Conservation (phyloP, 2,888 invertebrate genomes). For the Thecophora atra region DNA sequence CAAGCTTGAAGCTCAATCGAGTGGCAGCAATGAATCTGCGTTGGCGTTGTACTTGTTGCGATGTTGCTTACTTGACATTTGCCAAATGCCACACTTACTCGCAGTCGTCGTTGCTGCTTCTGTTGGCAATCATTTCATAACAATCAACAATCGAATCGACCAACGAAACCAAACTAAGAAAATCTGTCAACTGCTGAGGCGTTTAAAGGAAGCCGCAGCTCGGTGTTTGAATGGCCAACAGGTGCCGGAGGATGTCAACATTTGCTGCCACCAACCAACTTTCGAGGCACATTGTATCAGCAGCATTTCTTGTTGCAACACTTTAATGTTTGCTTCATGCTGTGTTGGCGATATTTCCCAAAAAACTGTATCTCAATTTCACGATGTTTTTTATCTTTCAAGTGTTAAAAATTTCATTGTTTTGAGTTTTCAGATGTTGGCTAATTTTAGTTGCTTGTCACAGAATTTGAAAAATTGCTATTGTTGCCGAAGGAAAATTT, state of each 20-base stretch:
- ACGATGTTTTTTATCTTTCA: not conserved
- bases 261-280: not conserved
- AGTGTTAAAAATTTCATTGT: not conserved
- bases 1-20: slow-evolving; percentile 20
- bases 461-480: too few relatives aligned
- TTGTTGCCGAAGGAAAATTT: too few relatives aligned
- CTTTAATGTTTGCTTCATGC: not conserved
- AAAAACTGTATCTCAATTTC: not conserved
- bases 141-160: slow-evolving; percentile 11
- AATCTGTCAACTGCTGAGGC: slow-evolving; percentile 8
- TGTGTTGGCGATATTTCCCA: not conserved
- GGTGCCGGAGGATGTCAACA: slow-evolving; percentile 17
- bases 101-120: not conserved
- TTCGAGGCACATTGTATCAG: slow-evolving; percentile 12
- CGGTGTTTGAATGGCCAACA: slow-evolving; percentile 15
- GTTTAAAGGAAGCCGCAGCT: not conserved
- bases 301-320: not conserved
- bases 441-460: too few relatives aligned
- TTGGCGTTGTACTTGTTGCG: slow-evolving; percentile 13
- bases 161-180: not conserved
- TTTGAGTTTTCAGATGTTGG: too few relatives aligned
- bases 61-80: slow-evolving; percentile 50
- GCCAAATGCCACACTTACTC: slow-evolving; percentile 51
- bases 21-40: not conserved
- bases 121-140: slow-evolving; percentile 10